Evolutionary conservation across 2,797 vertebrate genomes (phyloP).

Genomic region (Crossoptilon crossoptilon): DNA sequence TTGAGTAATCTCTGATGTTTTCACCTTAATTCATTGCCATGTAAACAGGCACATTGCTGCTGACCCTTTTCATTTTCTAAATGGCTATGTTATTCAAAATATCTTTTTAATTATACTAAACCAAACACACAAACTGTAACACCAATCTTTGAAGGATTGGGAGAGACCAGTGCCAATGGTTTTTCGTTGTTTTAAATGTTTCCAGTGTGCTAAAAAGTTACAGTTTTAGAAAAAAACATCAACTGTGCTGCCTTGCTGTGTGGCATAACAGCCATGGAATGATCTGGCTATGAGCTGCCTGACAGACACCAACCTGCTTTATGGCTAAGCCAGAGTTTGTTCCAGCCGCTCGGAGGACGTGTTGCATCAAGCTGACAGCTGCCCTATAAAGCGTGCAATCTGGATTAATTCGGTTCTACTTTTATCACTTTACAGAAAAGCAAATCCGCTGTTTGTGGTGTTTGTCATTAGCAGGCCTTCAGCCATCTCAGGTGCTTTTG

Average conservation of each 20-base stretch:
- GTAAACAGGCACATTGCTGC: not conserved
- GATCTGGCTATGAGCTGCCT: not conserved
- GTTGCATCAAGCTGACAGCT: slow-evolving; percentile 11
- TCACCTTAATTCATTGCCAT: not conserved
- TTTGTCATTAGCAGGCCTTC: not conserved
- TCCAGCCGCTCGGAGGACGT: not conserved
- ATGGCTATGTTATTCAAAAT: not conserved
- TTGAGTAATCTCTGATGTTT: not conserved
- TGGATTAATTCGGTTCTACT: not conserved
- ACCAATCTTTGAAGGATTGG: too few relatives aligned
- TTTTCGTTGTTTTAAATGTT: not conserved
- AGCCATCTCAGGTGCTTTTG: not conserved
- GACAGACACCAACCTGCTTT: not conserved
- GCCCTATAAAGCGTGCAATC: not conserved
- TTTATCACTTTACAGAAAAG: not conserved
- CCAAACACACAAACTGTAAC: not conserved
- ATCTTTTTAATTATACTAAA: not conserved
- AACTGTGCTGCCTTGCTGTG: not conserved
- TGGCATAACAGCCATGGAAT: not conserved
- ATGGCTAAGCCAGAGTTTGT: not conserved
- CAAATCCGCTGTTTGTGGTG: not conserved
- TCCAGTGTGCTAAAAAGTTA: not conserved
- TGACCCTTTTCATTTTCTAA: not conserved
- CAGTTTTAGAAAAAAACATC: not conserved
- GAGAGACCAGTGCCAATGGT: not conserved